Evolutionary conservation across 1,140 invertebrate genomes (phyloP), one percentile per base, ranked within the genome.

Genomic region (Samia ricini): DNA sequence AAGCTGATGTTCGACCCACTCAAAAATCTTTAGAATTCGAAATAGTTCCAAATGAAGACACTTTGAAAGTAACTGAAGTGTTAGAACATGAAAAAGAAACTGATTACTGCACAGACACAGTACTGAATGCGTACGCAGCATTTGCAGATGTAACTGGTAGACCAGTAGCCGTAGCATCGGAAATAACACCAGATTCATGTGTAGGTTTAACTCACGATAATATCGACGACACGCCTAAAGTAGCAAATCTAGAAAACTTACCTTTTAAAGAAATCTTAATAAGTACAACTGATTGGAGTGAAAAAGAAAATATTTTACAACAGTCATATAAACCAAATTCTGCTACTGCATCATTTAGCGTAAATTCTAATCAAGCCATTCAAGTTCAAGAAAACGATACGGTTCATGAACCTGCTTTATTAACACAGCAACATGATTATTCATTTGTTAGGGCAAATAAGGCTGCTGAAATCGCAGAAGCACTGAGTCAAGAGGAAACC

Each of bases 31-130:
- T 85, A 24, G 56, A 29, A 15, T 36, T 72, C 4, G 71, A 81
- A 64, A 63, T 89, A 29, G 61, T 85, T 48, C 22, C 76, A 26
- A 63, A 68, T 29, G 66, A 78, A 51, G 76, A 82, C 48, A 68
- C 56, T 29, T 7, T 89, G 42, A 76, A 77, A 33, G 61, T 87
- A 6, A 76, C 72, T 0, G 84, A 88, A 77, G 70, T 77, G 60
- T 57, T 79, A 19, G 55, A 79, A 42, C 68, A 81, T 64, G 87
- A 89, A 72, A 85, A 81, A 70, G 87, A 89, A 74, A 63, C 57
- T n/a, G 64, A 77, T 55, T 87, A 79, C 64, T 33, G 68, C 33
- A 18, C 42, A 18, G 48, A 20, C 12, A 55, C 49, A 48, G 4
- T 55, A 18, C 63, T 66, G 23, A 67, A 79, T 68, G 63, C 52